phyloP scores from a whole-genome alignment of 1,140 invertebrate species.

The Pseudoatta argentina region DNA sequence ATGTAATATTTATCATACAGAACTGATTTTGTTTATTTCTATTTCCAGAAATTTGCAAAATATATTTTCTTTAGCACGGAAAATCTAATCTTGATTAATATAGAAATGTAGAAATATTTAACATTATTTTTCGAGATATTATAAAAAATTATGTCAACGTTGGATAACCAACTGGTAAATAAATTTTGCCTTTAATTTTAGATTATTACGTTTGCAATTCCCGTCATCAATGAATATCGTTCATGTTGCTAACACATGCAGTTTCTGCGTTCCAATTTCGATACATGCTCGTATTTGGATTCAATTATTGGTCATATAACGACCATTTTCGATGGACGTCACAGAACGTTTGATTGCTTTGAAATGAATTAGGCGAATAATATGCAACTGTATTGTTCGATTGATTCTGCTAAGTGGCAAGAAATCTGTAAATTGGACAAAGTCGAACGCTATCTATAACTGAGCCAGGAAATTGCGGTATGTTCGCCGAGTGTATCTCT shows the following conservation, averaged over 20 bases:
- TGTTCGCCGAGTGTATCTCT: slow-evolving; percentile 42
- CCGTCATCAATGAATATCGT: neutral
- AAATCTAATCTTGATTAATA: neutral
- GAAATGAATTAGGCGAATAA: slow-evolving; percentile 3
- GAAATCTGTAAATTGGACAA: slow-evolving; percentile 51
- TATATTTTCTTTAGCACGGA: neutral
- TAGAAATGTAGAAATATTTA: neutral
- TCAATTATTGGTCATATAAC: slow-evolving; percentile 42
- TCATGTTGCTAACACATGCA: neutral
- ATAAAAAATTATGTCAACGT: neutral
- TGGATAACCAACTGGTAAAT: neutral
- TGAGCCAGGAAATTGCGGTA: slow-evolving; percentile 21
- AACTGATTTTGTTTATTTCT: neutral
- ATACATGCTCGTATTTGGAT: slow-evolving; percentile 24
- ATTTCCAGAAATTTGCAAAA: neutral
- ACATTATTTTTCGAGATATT: neutral
- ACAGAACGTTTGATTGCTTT: slow-evolving; percentile 30
- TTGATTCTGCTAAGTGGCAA: slow-evolving; percentile 10
- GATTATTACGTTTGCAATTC: slow-evolving; percentile 18
- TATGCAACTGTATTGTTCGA: slow-evolving; percentile 16
- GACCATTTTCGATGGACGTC: slow-evolving; percentile 12
- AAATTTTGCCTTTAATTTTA: slow-evolving; percentile 18
- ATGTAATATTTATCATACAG: neutral
- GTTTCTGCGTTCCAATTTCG: slow-evolving; percentile 32
- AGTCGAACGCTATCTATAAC: slow-evolving; percentile 32